Evolutionary conservation across 2,888 invertebrate genomes (phyloP).

Genomic region (Drosophila fulvimacula): DNA sequence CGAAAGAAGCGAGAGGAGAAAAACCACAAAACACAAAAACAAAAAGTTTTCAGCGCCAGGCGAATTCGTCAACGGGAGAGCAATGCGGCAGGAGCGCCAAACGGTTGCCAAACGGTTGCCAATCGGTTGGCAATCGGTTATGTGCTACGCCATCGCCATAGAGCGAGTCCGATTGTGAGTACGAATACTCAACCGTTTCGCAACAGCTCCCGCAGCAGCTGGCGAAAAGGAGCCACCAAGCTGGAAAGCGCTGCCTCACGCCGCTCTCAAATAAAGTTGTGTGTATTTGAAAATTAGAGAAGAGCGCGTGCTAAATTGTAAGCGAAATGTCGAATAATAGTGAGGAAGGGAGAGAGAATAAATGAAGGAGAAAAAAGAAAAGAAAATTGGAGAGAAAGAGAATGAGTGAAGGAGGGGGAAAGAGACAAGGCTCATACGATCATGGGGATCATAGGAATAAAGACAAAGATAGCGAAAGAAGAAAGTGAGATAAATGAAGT

Average conservation of each 20-base stretch:
- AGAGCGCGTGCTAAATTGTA: constrained; percentile 19
- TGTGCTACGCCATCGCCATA: constrained; percentile 23
- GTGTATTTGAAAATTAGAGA: constrained; percentile 21
- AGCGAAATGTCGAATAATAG: too few relatives aligned
- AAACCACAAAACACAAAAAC: constrained; percentile 31
- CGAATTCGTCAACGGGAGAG: constrained; percentile 22
- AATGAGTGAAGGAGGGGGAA: not conserved
- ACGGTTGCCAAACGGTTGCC: constrained; percentile 28
- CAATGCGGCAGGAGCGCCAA: constrained; percentile 34
- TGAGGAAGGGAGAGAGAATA: not conserved
- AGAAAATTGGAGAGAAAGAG: not conserved
- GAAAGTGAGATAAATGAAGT: not conserved
- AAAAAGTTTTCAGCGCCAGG: constrained; percentile 21
- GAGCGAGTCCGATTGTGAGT: constrained; percentile 11
- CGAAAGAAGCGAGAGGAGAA: constrained; percentile 11
- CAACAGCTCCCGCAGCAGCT: constrained; percentile 46
- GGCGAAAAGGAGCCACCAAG: constrained; percentile 61
- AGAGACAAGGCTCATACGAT: too few relatives aligned
- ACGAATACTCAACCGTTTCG: constrained; percentile 64
- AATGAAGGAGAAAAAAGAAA: not conserved
- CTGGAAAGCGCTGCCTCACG: constrained; percentile 49
- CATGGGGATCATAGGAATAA: too few relatives aligned
- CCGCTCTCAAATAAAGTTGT: constrained; percentile 29
- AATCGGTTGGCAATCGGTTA: constrained; percentile 61
- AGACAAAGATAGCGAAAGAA: not conserved